phyloP scores from a whole-genome alignment of 1,140 invertebrate genomes.

The Eriocheir sinensis region DNA sequence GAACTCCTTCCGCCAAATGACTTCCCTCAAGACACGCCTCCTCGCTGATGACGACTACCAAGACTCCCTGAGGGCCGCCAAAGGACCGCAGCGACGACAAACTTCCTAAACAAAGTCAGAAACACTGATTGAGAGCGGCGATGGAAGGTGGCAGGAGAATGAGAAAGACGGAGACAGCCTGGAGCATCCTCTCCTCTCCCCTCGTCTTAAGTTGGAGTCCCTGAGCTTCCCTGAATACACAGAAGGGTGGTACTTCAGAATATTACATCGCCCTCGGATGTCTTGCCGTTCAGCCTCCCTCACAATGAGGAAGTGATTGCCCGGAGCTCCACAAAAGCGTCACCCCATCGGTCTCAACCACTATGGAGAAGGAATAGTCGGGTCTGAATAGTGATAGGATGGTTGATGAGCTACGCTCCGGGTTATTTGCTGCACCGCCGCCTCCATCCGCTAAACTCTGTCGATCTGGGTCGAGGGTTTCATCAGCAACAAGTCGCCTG shows the following conservation, averaged over 20 bases:
- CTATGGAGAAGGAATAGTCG: neutral
- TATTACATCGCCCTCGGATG: slow-evolving; percentile 1
- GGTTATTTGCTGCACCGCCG: neutral
- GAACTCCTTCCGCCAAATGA: neutral
- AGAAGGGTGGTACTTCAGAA: neutral
- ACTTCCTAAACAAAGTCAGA: neutral
- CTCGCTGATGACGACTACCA: neutral
- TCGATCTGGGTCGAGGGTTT: neutral
- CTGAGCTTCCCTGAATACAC: neutral
- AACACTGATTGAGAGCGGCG: neutral
- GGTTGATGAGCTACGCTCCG: neutral
- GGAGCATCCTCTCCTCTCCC: neutral
- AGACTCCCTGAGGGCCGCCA: neutral
- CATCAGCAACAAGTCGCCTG: slow-evolving; percentile 11
- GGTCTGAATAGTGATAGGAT: neutral
- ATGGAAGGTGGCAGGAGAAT: neutral
- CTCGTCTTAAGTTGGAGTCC: neutral
- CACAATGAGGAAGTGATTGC: slow-evolving; percentile 3
- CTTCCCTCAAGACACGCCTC: neutral
- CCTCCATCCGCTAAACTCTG: neutral
- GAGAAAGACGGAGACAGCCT: neutral
- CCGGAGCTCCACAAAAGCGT: neutral
- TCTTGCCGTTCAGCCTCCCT: neutral
- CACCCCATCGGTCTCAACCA: neutral
- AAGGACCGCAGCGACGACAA: neutral